phyloP scores from a whole-genome alignment of 2,888 invertebrate species.

The Cephus pygmeus region DNA sequence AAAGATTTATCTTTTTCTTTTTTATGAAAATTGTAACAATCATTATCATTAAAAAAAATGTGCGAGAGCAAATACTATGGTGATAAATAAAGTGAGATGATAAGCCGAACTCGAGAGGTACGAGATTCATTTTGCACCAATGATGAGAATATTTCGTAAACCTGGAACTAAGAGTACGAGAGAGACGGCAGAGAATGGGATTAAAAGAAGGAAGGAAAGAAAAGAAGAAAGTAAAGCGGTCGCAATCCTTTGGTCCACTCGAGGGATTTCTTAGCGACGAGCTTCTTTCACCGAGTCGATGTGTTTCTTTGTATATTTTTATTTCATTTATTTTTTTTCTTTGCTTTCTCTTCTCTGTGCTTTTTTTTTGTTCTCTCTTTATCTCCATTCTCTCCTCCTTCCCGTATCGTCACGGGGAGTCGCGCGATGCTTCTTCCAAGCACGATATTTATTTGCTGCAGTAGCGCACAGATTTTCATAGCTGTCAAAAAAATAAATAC shows the following conservation, averaged over 20 bases:
- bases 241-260: not conserved
- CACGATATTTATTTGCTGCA: not conserved
- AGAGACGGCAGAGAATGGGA: not conserved
- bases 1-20: not conserved
- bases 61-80: not conserved
- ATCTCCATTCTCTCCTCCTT: not conserved
- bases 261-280: not conserved
- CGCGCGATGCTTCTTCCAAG: not conserved
- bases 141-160: not conserved
- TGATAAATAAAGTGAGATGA: not conserved
- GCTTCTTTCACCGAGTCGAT: not conserved
- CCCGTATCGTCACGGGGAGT: not conserved
- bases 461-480: not conserved
- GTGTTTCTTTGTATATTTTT: not conserved
- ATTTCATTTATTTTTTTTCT: not conserved
- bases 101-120: not conserved
- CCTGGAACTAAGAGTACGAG: not conserved
- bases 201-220: too few relatives aligned
- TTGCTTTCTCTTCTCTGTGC: not conserved
- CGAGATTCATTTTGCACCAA: not conserved
- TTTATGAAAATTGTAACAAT: not conserved
- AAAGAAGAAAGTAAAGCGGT: not conserved
- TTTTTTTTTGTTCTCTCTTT: not conserved
- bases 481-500: not conserved
- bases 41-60: not conserved